These are phyloP conservation scores for Cephus sareptanus DNA, from an alignment of 2,888 invertebrate species.

Conservation along the genomic window DNA sequence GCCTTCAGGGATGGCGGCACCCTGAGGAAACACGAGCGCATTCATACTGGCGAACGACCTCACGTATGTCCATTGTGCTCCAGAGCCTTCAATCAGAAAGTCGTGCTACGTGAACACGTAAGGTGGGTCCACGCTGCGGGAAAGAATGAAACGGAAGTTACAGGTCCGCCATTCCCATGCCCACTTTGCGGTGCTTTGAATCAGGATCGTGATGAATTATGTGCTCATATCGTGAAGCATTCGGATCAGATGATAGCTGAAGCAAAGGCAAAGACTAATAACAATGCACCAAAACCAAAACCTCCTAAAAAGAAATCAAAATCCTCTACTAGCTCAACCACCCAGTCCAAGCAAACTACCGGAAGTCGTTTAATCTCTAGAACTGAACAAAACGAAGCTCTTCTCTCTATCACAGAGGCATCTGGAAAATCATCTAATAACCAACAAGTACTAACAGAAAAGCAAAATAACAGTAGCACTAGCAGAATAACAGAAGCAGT, in stretches of 20 bases:
- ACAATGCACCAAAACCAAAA: conserved; percentile 42
- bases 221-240: conserved; percentile 69
- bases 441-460: conserved; percentile 31
- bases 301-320: conserved; percentile 39
- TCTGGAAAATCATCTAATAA: conserved; percentile 31
- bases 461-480: conserved; percentile 30
- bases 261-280: conserved; percentile 59
- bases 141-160: conserved; percentile 59
- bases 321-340: conserved; percentile 12
- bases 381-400: conserved; percentile 42
- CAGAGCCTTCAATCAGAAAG: conserved; percentile 70
- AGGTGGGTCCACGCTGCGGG: conserved; percentile 68
- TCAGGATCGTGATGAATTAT: conserved; percentile 67
- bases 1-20: conserved; percentile 70
- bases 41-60: conserved; percentile 69
- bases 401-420: conserved; percentile 43
- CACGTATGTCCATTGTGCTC: conserved; percentile 69
- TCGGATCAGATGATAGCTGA: conserved; percentile 68
- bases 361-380: conserved; percentile 29
- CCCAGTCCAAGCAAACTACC: conserved; percentile 21
- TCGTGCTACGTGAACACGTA: conserved; percentile 69
- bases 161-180: conserved; percentile 64
- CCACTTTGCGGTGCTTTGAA: conserved; percentile 65
- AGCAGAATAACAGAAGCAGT: conserved; percentile 37
- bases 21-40: conserved; percentile 68